A percentile compares a stretch with the other conserved stretches of the same genome.
Conservation (phyloP, 2,888 invertebrate species). For the Eulithis testata region DNA sequence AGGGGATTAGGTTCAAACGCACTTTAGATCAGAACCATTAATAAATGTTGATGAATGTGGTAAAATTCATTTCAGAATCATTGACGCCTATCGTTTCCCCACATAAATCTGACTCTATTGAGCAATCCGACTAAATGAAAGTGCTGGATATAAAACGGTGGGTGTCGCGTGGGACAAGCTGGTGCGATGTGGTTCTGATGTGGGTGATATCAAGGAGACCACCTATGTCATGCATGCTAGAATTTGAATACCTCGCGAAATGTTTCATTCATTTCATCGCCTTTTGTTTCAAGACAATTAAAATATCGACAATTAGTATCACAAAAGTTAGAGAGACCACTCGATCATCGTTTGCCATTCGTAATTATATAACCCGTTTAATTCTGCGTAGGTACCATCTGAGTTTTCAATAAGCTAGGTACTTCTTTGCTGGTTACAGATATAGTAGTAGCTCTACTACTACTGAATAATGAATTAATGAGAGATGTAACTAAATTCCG, state of each 20-base stretch:
- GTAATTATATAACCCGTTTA: too few relatives aligned
- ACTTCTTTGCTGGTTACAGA: too few relatives aligned
- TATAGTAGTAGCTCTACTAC: too few relatives aligned
- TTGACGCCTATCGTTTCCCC: constrained; percentile 52
- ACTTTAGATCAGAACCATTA: background rate
- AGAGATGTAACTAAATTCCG: too few relatives aligned
- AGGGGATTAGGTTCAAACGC: background rate
- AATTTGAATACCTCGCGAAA: constrained; percentile 21
- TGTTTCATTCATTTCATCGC: background rate
- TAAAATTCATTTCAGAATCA: constrained; percentile 38
- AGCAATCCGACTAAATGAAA: constrained; percentile 73
- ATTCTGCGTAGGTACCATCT: too few relatives aligned
- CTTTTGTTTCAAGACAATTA: too few relatives aligned
- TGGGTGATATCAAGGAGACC: constrained; percentile 75
- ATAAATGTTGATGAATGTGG: constrained; percentile 21
- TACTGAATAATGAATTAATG: too few relatives aligned
- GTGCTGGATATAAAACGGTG: constrained; percentile 63
- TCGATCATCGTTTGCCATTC: too few relatives aligned
- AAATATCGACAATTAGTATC: too few relatives aligned
- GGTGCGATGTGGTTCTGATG: constrained; percentile 54
- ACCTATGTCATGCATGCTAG: constrained; percentile 47
- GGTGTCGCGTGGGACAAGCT: constrained; percentile 73
- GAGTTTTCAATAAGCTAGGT: too few relatives aligned
- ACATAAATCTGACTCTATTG: constrained; percentile 61
- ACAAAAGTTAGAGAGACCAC: too few relatives aligned